Base-by-base conservation (phyloP, 2,888 invertebrate genomes). In the Rugalucina vietnamica region DNA sequence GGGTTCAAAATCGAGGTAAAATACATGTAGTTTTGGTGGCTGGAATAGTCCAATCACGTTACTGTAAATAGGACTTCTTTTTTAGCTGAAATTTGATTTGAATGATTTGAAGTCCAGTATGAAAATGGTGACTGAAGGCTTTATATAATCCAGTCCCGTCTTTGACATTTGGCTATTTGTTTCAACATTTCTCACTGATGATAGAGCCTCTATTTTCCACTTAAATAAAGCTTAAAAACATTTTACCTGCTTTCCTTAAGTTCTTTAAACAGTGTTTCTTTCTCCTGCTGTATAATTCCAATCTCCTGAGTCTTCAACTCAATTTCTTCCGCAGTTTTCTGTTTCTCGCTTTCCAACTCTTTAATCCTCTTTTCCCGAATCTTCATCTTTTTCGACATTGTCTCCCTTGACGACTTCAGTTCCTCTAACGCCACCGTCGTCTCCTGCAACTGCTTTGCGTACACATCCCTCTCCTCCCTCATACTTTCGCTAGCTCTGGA, bases 381-480 rank as follows among this genome's bases (percentile, higher is more conserved):
- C 77, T 91, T 90, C 88, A 93, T 84, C 81, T 93, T 93, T 85
- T 91, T 92, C 36, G 85, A 82, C 84, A 92, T 87, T 5, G 88
- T 89, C 27, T 93, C 93, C 32, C 91, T 84, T 5, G 87, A 76
- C 1, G 85, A 50, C 79, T 89, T 91, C 65, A 91, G n/a, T 74
- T 92, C 92, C 73, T 93, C 92, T 32, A 91, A 54, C 8, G 91
- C 90, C 14, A 85, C 81, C 14, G 89, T 91, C 71, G 91, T 91
- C 54, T 91, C 92, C 29, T 88, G 83, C 50, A 93, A 57, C 79
- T 89, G 86, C 57, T 87, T 78, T 70, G 88, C 80, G 37, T 93
- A 84, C 0, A 88, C 82, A 57, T 93, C 93, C 73, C 91, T 89
- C 75, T 94, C 93, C 71, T 92, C 91, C 43, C 91, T 77, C 69